Evolutionary conservation across 2,113 vertebrate genomes (phyloP).

Genomic region (Datnioides undecimradiatus): DNA sequence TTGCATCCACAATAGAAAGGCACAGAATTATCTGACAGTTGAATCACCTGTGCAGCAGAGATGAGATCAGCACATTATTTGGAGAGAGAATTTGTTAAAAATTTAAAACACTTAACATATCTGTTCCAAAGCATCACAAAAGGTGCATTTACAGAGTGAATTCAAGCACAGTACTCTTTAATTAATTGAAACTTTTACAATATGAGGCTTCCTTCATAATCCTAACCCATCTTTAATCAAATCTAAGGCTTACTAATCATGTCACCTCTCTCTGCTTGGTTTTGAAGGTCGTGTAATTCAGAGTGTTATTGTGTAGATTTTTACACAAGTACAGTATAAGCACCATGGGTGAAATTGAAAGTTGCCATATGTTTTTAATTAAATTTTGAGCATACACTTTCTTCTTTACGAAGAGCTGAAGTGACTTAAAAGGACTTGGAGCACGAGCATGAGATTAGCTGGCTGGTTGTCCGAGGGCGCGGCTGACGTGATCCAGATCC

Average conservation of each 20-base stretch:
- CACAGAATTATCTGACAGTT: slow-evolving; percentile 73
- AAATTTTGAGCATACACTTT: not conserved
- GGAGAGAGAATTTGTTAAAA: slow-evolving; percentile 64
- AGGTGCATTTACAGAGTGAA: slow-evolving; percentile 76
- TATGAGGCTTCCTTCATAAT: slow-evolving; percentile 52
- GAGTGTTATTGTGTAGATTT: slow-evolving; percentile 38
- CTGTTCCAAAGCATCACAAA: slow-evolving; percentile 68
- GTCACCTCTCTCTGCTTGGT: slow-evolving; percentile 42
- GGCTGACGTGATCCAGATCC: slow-evolving; percentile 76
- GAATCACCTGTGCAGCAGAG: slow-evolving; percentile 78
- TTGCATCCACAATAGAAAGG: slow-evolving; percentile 75
- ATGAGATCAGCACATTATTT: slow-evolving; percentile 75
- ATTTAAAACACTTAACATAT: slow-evolving; percentile 61
- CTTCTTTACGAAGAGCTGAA: slow-evolving; percentile 5
- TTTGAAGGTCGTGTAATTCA: slow-evolving; percentile 33
- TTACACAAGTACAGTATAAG: slow-evolving; percentile 39
- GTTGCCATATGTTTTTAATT: slow-evolving; percentile 48
- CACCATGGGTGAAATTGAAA: slow-evolving; percentile 44
- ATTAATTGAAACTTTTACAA: slow-evolving; percentile 78
- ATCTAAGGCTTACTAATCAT: slow-evolving; percentile 47
- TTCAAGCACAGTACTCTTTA: slow-evolving; percentile 77
- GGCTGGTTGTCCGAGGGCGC: slow-evolving; percentile 40
- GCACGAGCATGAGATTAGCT: slow-evolving; percentile 42
- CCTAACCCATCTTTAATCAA: slow-evolving; percentile 65
- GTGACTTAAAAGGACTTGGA: slow-evolving; percentile 41